These are phyloP conservation scores for Leptobrachium leishanense DNA, from an alignment of 2,113 vertebrate species.

Conservation along the genomic window DNA sequence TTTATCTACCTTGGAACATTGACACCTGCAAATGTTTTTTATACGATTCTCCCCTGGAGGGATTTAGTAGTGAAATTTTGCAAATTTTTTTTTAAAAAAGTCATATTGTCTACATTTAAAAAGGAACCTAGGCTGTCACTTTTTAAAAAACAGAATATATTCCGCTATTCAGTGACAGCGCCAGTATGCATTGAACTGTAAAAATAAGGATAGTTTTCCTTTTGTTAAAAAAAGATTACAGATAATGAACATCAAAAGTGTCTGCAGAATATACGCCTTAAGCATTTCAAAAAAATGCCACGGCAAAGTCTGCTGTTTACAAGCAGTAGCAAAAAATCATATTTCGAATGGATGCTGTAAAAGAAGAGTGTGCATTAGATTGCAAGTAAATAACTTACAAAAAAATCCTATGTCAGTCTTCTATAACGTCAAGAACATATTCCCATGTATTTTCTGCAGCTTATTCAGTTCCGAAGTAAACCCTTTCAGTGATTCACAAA, in stretches of 20 bases:
- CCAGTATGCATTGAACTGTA: slow-evolving; percentile 26
- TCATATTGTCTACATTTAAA: slow-evolving; percentile 6
- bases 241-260: slow-evolving; percentile 3
- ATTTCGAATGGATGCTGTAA: neutral
- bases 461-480: no score
- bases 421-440: no score
- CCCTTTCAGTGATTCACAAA: no score
- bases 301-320: neutral
- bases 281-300: neutral
- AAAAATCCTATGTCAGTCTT: no score
- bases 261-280: slow-evolving; percentile 10
- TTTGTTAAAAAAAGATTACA: slow-evolving; percentile 20
- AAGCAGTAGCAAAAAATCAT: neutral
- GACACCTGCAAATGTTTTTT: slow-evolving; percentile 24
- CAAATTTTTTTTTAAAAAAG: neutral
- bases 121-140: slow-evolving; percentile 1
- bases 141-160: slow-evolving; percentile 20
- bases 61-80: slow-evolving; percentile 15
- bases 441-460: no score
- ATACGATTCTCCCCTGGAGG: slow-evolving; percentile 4
- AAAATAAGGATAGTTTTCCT: slow-evolving; percentile 21
- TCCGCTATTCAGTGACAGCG: slow-evolving; percentile 11
- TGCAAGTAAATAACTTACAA: no score
- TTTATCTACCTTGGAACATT: slow-evolving; percentile 23
- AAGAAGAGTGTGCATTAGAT: no score